phyloP scores from a whole-genome alignment of 1,140 invertebrate species.

The Caenorhabditis remanei region DNA sequence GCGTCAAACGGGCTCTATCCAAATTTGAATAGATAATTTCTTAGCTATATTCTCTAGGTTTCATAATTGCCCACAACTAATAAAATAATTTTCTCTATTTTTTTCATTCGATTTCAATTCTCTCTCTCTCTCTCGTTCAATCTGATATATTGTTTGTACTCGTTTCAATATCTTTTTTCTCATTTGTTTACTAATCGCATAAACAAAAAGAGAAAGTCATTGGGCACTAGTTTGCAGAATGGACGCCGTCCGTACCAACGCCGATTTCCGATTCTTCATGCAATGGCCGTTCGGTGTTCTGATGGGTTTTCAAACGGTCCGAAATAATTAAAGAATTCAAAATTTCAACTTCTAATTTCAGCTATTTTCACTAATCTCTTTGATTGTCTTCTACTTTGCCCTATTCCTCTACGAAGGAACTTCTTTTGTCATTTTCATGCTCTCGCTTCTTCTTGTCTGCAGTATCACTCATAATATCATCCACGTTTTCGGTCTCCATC shows the following conservation, averaged over 20 bases:
- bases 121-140: background rate
- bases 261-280: conserved; percentile 46
- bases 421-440: conserved; percentile 10
- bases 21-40: background rate
- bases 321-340: background rate
- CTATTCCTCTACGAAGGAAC: conserved; percentile 43
- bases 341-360: background rate
- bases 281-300: conserved; percentile 43
- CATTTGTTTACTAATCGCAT: conserved; percentile 28
- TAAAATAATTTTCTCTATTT: background rate
- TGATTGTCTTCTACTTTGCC: conserved; percentile 44
- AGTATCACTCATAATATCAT: conserved; percentile 40
- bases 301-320: conserved; percentile 33
- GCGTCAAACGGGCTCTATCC: conserved; percentile 23
- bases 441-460: conserved; percentile 29
- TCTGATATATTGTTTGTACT: background rate
- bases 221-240: conserved; percentile 18
- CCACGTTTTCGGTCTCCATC: conserved; percentile 45
- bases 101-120: background rate
- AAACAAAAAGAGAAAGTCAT: conserved; percentile 1
- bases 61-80: background rate
- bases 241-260: conserved; percentile 38
- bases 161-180: conserved; percentile 3
- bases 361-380: conserved; percentile 21
- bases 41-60: background rate